Conservation (phyloP, 2,888 invertebrate genomes). For the Lochmaea capreae region DNA sequence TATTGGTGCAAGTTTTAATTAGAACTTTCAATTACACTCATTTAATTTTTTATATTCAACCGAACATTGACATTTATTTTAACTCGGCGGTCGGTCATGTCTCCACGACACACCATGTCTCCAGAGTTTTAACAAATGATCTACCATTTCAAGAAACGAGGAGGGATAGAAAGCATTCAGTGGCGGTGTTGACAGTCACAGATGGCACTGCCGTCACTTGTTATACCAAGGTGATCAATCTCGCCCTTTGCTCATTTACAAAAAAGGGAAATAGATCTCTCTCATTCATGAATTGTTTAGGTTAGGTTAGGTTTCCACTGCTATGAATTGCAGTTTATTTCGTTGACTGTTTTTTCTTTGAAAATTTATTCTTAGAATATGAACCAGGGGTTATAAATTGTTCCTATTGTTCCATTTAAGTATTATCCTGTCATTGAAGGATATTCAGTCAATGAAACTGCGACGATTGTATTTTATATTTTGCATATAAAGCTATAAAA, state of each 20-base stretch:
- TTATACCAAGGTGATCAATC: slow-evolving; percentile 54
- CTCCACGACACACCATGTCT: slow-evolving; percentile 2
- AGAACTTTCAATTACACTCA: not conserved
- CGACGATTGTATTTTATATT: no score
- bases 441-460: no score
- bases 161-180: slow-evolving; percentile 53
- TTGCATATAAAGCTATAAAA: no score
- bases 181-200: slow-evolving; percentile 58
- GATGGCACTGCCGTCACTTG: slow-evolving; percentile 54
- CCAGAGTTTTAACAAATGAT: slow-evolving; percentile 15
- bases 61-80: not conserved
- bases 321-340: not conserved
- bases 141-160: slow-evolving; percentile 18
- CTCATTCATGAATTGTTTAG: not conserved
- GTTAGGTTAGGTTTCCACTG: not conserved
- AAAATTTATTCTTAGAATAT: not conserved
- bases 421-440: no score
- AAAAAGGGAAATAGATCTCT: slow-evolving; percentile 7
- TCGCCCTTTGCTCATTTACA: slow-evolving; percentile 30
- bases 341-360: not conserved
- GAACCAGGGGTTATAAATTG: not conserved
- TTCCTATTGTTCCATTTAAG: no score
- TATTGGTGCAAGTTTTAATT: no score
- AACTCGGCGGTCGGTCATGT: not conserved
- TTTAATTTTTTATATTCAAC: not conserved